Evolutionary conservation across 2,113 vertebrate species (phyloP).

Genomic region (Genyomyrus donnyi): DNA sequence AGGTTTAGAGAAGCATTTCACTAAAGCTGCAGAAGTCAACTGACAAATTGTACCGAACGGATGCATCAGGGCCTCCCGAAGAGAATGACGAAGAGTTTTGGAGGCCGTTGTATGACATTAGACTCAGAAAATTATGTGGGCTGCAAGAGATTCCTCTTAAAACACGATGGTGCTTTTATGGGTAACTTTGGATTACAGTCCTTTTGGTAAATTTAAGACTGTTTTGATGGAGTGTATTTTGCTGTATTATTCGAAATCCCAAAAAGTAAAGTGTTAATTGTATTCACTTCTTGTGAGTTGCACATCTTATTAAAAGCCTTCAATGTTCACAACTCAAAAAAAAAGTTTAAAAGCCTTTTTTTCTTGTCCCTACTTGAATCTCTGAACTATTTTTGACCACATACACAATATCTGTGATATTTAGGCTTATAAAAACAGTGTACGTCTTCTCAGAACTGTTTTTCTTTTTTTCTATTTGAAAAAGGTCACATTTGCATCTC

Average conservation of each 20-base stretch:
- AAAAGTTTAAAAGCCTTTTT: background rate
- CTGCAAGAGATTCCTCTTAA: slow-evolving; percentile 4
- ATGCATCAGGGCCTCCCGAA: background rate
- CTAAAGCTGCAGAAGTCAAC: background rate
- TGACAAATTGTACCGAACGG: background rate
- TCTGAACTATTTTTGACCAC: background rate
- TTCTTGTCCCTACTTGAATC: background rate
- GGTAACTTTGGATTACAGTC: background rate
- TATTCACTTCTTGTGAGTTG: background rate
- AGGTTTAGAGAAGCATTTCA: background rate
- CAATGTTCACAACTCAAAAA: background rate
- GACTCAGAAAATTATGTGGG: background rate
- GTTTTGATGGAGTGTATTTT: background rate
- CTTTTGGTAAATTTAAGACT: background rate
- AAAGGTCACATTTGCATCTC: slow-evolving; percentile 7
- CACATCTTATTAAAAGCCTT: background rate
- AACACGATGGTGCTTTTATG: background rate
- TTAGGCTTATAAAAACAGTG: background rate
- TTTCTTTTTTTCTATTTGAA: background rate
- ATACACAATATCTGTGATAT: background rate
- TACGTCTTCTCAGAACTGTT: background rate
- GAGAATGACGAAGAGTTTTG: background rate
- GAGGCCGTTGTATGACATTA: background rate
- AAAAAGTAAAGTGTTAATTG: background rate
- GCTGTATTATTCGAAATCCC: background rate